Evolutionary conservation across 2,113 vertebrate genomes (phyloP).

Genomic region (Corythornis vintsioides): DNA sequence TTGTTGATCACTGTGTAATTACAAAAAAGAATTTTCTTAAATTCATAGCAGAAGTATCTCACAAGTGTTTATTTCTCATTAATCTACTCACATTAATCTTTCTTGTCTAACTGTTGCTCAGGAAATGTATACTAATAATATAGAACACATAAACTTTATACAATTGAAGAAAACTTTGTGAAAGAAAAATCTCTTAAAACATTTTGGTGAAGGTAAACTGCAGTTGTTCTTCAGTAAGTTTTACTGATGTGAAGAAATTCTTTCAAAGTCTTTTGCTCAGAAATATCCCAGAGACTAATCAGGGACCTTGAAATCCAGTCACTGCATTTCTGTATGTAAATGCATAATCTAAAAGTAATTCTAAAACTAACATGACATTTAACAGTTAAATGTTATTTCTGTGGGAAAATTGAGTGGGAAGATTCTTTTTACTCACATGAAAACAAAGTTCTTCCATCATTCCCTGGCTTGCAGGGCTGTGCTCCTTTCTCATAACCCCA

Average conservation of each 20-base stretch:
- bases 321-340: background rate
- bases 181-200: background rate
- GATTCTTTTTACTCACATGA: background rate
- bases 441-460: background rate
- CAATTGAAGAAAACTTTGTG: background rate
- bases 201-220: background rate
- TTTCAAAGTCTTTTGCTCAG: background rate
- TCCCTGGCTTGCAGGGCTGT: background rate
- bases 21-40: slow-evolving; percentile 26
- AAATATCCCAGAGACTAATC: background rate
- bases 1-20: slow-evolving; percentile 63
- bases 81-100: background rate
- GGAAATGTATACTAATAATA: background rate
- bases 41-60: slow-evolving; percentile 21
- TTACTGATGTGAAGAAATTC: background rate
- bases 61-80: background rate
- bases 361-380: background rate
- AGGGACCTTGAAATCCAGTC: background rate
- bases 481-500: background rate
- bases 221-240: background rate
- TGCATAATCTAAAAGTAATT: background rate
- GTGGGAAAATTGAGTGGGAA: background rate
- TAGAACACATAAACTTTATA: background rate
- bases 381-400: background rate
- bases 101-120: slow-evolving; percentile 1